Percentiles rank a stretch among this genome's conserved stretches.
phyloP scores from a whole-genome alignment of 2,797 vertebrate genomes.

The Chiroxiphia lanceolata region DNA sequence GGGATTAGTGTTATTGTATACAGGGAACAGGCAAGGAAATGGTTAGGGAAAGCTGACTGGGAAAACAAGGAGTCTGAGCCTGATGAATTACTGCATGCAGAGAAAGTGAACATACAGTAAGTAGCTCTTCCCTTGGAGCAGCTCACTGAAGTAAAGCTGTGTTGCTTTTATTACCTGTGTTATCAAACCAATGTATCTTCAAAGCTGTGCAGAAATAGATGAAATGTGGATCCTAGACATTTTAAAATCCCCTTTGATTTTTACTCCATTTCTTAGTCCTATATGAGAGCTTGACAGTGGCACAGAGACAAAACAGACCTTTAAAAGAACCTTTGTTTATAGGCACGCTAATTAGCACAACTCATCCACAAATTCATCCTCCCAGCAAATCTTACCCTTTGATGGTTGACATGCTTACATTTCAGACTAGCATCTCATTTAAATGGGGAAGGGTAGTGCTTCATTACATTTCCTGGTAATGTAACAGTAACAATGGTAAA shows the following conservation, averaged over 20 bases:
- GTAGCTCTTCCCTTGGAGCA: background rate
- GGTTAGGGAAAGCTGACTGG: background rate
- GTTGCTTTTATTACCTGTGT: background rate
- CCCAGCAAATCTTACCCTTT: background rate
- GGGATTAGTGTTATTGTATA: background rate
- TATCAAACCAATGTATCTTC: background rate
- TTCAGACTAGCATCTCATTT: background rate
- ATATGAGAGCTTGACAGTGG: background rate
- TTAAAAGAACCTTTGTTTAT: conserved; percentile 1
- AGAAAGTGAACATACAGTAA: background rate
- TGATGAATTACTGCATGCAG: background rate
- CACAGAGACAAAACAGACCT: background rate
- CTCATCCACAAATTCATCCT: background rate
- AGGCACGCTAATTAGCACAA: background rate
- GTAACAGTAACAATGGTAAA: background rate
- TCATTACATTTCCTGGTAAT: background rate
- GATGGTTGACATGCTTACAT: background rate
- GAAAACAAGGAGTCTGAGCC: background rate
- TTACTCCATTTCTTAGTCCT: background rate
- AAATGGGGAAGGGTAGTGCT: background rate
- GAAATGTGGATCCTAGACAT: background rate
- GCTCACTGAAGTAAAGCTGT: background rate
- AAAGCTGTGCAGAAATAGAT: conserved; percentile 20
- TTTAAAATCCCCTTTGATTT: background rate
- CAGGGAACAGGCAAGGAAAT: background rate